Evolutionary conservation across 2,888 invertebrate species (phyloP).

Genomic region (Agriopis marginaria): DNA sequence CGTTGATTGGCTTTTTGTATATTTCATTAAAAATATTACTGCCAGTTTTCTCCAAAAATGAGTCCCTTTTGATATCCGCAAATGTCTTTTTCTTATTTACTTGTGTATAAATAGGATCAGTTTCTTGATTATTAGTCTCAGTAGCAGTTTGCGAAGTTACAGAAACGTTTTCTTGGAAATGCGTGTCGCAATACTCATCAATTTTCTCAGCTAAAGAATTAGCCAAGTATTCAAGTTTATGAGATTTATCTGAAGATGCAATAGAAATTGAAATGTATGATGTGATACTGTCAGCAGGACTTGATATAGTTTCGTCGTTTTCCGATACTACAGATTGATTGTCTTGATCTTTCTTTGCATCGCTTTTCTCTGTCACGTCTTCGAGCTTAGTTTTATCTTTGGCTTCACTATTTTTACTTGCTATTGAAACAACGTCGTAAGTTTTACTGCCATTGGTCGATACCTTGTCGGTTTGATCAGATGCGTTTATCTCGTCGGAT

Average conservation of each 20-base stretch:
- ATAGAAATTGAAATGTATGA: slow-evolving; percentile 84
- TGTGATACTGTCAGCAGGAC: slow-evolving; percentile 81
- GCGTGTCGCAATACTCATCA: slow-evolving; percentile 83
- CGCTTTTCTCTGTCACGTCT: slow-evolving; percentile 39
- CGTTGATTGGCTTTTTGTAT: slow-evolving; percentile 67
- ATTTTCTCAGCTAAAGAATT: slow-evolving; percentile 84
- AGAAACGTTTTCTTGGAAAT: slow-evolving; percentile 73
- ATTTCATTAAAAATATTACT: slow-evolving; percentile 68
- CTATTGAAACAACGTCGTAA: slow-evolving; percentile 67
- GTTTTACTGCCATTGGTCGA: slow-evolving; percentile 56
- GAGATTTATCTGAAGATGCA: slow-evolving; percentile 81
- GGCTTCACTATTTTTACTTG: slow-evolving; percentile 56
- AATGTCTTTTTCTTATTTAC: slow-evolving; percentile 85
- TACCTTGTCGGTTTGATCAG: slow-evolving; percentile 52
- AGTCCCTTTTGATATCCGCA: slow-evolving; percentile 79
- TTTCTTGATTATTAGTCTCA: slow-evolving; percentile 65
- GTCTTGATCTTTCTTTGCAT: slow-evolving; percentile 62
- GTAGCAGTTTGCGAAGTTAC: slow-evolving; percentile 62
- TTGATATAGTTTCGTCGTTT: slow-evolving; percentile 81
- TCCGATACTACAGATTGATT: slow-evolving; percentile 75
- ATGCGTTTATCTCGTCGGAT: slow-evolving; percentile 65
- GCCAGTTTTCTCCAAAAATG: slow-evolving; percentile 70
- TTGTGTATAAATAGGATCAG: slow-evolving; percentile 77
- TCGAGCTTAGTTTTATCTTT: slow-evolving; percentile 48
- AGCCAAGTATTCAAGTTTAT: slow-evolving; percentile 82